Conservation (phyloP, 1,140 invertebrate species). For the Ooceraea biroi region DNA sequence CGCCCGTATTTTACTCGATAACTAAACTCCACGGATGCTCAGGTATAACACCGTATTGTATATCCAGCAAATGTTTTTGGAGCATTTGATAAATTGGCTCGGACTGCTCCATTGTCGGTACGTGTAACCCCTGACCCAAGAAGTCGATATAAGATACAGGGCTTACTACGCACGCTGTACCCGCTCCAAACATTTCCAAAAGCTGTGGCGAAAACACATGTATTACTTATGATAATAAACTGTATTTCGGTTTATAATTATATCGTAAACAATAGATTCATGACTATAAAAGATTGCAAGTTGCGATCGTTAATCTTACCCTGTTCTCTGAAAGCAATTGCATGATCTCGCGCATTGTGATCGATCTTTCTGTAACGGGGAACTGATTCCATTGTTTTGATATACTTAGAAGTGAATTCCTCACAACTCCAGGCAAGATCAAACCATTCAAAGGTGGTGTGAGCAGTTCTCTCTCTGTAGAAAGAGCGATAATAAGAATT, state of each 20-base stretch:
- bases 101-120: conserved; percentile 92
- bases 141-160: conserved; percentile 94
- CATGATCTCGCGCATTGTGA: conserved; percentile 95
- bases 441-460: conserved; percentile 97
- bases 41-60: conserved; percentile 93
- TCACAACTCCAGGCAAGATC: conserved; percentile 97
- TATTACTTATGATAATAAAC: background rate
- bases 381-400: conserved; percentile 95
- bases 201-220: conserved; percentile 88
- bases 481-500: conserved; percentile 28
- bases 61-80: conserved; percentile 91
- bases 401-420: conserved; percentile 95
- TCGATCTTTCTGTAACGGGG: conserved; percentile 92
- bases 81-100: conserved; percentile 90
- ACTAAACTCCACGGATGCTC: conserved; percentile 92
- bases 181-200: conserved; percentile 97
- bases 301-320: conserved; percentile 88
- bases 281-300: background rate
- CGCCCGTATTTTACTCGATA: conserved; percentile 83
- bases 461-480: conserved; percentile 95
- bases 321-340: conserved; percentile 92
- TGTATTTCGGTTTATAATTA: too few relatives aligned
- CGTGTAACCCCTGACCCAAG: conserved; percentile 88
- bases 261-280: background rate
- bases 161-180: conserved; percentile 97